Conservation (phyloP, 1,140 invertebrate species). For the Zaprionus ornatus region DNA sequence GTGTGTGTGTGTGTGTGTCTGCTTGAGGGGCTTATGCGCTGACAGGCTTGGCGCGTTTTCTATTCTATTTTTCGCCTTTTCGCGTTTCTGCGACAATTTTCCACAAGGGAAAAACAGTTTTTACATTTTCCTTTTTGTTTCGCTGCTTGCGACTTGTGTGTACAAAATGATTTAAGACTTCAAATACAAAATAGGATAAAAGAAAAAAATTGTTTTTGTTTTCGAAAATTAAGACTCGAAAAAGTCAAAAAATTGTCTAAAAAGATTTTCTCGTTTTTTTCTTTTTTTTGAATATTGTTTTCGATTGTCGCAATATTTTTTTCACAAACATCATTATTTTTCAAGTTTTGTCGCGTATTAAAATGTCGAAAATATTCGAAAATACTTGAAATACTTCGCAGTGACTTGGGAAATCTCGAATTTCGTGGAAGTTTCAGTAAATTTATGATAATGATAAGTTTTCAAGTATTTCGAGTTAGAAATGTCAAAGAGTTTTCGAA, state of each 20-base stretch:
- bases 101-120: not conserved
- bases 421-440: not conserved
- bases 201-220: not conserved
- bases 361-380: not conserved
- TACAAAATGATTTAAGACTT: slow-evolving; percentile 1
- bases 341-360: not conserved
- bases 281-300: not conserved
- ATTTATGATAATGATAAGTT: not conserved
- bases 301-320: not conserved
- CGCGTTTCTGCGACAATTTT: not conserved
- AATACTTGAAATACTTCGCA: not conserved
- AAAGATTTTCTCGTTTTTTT: not conserved
- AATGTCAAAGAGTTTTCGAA: not conserved
- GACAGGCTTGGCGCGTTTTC: slow-evolving; percentile 1
- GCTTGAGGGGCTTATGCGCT: not conserved
- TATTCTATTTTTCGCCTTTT: not conserved
- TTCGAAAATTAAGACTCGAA: not conserved
- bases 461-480: not conserved
- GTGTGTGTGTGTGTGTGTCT: not conserved
- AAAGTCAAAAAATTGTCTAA: not conserved
- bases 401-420: not conserved
- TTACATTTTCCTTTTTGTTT: not conserved
- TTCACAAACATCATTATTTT: not conserved
- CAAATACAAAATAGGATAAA: not conserved
- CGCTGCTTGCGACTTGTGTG: not conserved